Evolutionary conservation across 2,113 vertebrate genomes (phyloP), one percentile per base, ranked within the genome.

Genomic region (Heterotis niloticus): DNA sequence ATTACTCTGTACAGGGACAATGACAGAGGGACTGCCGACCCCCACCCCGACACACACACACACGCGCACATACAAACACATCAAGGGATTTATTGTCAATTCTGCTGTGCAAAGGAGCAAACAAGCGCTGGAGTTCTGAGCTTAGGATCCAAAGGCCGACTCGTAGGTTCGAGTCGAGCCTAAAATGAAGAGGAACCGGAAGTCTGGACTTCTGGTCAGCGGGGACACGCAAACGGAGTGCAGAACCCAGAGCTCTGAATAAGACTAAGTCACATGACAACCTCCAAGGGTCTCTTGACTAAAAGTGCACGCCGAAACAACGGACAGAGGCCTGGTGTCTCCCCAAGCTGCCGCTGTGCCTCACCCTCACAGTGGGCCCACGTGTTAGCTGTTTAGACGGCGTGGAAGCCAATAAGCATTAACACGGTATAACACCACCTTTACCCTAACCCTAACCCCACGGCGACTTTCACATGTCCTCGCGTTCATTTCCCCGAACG

Each of bases 1-100:
- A 91, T 92, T 93, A 92, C 89, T 92, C 87, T 89, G 84, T 88
- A 83, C 86, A 85, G 80, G 83, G 87, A 89, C 56, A 75, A 83
- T 88, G 90, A 92, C 89, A 92, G 82, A 84, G 83, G 84, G 82
- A 85, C 86, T 90, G 88, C 89, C 16, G 16, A 52, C n/a, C 44
- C 64, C 86, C 91, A 90, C 91, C 91, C 91, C 90, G 90, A 89
- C 90, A 14, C 24, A 28, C 64, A 57, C 69, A 71, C 51, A 28
- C 65, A 52, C 56, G 24, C 60, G 14, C 34, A 44, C 34, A 44
- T 7, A 44, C 34, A 44, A 2, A 44, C 57, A 60, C 74, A 34
- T 57, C 34, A 62, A 17, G 34, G 57, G 62, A 26, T 16, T 64
- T 23, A 74, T 75, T 64, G 26, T 34, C 29, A 56, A 23, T 29